These are phyloP conservation scores for Oreochromis aureus DNA, from an alignment of 2,113 vertebrate genomes.

Conservation along the genomic window DNA sequence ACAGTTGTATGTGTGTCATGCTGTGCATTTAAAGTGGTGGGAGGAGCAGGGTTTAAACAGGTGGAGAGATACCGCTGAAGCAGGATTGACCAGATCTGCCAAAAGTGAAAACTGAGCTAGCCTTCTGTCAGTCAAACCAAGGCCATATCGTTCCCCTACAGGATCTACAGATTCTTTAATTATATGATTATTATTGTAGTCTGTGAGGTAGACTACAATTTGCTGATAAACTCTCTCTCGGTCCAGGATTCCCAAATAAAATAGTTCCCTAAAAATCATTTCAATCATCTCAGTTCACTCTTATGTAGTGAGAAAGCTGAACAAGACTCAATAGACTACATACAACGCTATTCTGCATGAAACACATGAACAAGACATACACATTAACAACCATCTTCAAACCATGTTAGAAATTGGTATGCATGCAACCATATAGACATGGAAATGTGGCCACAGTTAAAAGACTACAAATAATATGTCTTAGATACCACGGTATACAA, in stretches of 20 bases:
- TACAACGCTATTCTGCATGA: not conserved
- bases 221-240: not conserved
- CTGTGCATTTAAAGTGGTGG: conserved; percentile 73
- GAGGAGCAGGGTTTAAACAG: conserved; percentile 71
- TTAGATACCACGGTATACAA: not conserved
- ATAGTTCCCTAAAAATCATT: not conserved
- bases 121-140: not conserved
- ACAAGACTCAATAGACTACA: not conserved
- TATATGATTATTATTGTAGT: not conserved
- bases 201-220: not conserved
- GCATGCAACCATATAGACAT: not conserved
- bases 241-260: not conserved
- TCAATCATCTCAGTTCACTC: not conserved
- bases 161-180: not conserved
- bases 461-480: not conserved
- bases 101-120: not conserved
- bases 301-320: not conserved
- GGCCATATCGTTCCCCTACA: not conserved
- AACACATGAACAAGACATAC: not conserved
- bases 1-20: conserved; percentile 74
- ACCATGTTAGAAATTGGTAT: not conserved
- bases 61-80: conserved; percentile 66
- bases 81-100: not conserved
- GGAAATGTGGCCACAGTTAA: not conserved
- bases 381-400: not conserved